Conservation (phyloP, 2,797 vertebrate species). For the Myotis daubentonii region DNA sequence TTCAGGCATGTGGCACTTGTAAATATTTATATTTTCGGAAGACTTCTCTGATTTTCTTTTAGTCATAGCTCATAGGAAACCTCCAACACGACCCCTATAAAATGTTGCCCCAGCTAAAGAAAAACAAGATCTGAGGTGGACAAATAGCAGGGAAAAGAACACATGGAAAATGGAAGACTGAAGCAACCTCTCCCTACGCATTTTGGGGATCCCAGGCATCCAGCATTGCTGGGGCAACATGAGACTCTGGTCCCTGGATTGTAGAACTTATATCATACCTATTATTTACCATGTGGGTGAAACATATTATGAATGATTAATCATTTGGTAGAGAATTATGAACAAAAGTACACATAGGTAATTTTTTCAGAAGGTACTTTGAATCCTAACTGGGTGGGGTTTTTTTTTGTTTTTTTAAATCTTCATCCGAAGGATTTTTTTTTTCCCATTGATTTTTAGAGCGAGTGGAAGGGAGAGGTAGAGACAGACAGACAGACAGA, state of each 20-base stretch:
- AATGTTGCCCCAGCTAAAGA: neutral
- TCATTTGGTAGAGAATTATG: neutral
- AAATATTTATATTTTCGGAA: neutral
- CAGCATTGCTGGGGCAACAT: neutral
- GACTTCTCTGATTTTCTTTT: neutral
- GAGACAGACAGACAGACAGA: too few species aligned
- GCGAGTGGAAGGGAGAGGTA: too few species aligned
- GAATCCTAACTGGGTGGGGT: neutral
- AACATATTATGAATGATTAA: neutral
- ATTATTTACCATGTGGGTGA: neutral
- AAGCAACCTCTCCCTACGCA: neutral
- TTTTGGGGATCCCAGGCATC: neutral
- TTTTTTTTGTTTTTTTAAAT: too few species aligned
- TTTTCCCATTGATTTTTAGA: too few species aligned
- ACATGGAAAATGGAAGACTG: neutral
- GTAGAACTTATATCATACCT: neutral
- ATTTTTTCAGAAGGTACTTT: neutral
- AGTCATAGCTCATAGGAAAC: neutral
- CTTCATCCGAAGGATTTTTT: too few species aligned
- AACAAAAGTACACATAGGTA: neutral
- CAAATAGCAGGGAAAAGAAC: neutral
- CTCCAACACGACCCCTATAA: neutral
- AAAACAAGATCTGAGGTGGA: neutral
- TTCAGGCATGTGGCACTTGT: neutral
- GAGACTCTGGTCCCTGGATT: neutral